phyloP scores from a whole-genome alignment of 2,888 invertebrate species.

The Mimachlamys varia region DNA sequence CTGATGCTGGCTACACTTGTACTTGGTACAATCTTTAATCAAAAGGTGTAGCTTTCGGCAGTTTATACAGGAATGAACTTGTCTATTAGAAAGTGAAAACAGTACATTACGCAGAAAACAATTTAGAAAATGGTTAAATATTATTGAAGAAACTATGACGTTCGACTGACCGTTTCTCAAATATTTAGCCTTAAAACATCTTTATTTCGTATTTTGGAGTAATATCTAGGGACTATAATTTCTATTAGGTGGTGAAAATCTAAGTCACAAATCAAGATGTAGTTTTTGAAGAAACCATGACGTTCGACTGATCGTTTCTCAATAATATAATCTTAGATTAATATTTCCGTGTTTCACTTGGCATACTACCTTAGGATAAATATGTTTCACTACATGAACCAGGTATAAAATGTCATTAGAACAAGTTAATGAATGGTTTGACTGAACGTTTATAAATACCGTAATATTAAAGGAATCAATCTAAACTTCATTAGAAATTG shows the following conservation, averaged over 20 bases:
- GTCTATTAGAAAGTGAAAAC: neutral
- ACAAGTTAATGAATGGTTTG: too few relatives aligned
- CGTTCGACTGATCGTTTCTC: neutral
- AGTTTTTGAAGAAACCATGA: neutral
- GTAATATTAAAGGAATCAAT: too few relatives aligned
- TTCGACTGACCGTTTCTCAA: neutral
- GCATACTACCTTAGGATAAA: too few relatives aligned
- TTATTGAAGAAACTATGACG: neutral
- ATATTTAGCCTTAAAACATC: neutral
- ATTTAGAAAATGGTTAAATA: neutral
- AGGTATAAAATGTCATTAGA: too few relatives aligned
- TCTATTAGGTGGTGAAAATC: too few relatives aligned
- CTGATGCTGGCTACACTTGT: neutral
- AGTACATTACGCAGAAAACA: too few relatives aligned
- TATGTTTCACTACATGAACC: too few relatives aligned
- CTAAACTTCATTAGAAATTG: too few relatives aligned
- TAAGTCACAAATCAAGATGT: neutral
- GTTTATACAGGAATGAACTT: neutral
- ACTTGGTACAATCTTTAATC: neutral
- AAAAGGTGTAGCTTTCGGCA: neutral
- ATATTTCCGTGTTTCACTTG: neutral
- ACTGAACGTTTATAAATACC: too few relatives aligned
- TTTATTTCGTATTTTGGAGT: neutral
- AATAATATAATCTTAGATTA: neutral
- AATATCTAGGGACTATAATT: too few relatives aligned